Percentiles rank a stretch among this genome's conserved stretches.
Evolutionary conservation across 2,113 vertebrate species (phyloP).

Genomic region (Cryptomyrus ogoouensis): DNA sequence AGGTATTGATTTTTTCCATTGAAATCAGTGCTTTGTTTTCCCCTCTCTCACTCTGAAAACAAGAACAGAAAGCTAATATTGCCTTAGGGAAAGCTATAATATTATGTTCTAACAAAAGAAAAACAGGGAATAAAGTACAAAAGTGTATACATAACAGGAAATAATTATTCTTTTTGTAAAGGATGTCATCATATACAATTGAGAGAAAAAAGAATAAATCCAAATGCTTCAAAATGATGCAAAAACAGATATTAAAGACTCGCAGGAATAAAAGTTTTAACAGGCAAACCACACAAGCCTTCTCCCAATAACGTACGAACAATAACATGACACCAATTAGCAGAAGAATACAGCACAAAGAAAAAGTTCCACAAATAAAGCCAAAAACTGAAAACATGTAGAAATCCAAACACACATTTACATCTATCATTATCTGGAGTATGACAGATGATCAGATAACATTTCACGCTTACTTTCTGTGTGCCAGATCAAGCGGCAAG

Average conservation of each 20-base stretch:
- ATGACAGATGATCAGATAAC: not conserved
- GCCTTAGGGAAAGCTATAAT: not conserved
- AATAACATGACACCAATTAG: not conserved
- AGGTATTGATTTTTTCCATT: not conserved
- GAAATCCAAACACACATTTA: not conserved
- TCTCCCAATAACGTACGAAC: not conserved
- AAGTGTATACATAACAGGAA: not conserved
- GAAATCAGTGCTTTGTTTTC: not conserved
- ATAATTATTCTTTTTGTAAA: not conserved
- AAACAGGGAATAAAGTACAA: not conserved
- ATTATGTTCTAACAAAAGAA: not conserved
- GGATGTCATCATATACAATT: not conserved
- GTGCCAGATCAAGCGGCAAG: not conserved
- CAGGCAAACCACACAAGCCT: not conserved
- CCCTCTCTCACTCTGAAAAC: not conserved
- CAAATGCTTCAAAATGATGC: not conserved
- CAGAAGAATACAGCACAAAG: not conserved
- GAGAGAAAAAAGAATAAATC: not conserved
- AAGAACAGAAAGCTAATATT: slow-evolving; percentile 5
- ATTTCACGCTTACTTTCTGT: not conserved
- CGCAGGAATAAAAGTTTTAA: not conserved
- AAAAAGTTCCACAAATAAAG: not conserved
- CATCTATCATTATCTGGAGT: not conserved
- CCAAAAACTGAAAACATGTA: not conserved
- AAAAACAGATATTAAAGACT: not conserved